Evolutionary conservation across 2,888 invertebrate species (phyloP).

Genomic region (Drosophila cracens): DNA sequence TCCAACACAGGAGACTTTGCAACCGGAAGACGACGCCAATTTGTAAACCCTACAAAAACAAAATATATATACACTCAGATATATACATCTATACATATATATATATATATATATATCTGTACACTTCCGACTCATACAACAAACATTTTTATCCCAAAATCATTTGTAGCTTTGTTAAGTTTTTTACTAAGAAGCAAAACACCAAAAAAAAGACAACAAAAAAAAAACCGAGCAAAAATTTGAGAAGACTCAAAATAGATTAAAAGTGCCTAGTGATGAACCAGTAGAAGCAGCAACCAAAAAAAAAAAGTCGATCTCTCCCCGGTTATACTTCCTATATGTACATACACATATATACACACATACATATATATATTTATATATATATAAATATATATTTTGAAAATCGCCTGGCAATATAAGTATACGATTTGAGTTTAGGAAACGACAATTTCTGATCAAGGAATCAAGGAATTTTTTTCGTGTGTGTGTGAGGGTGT

Average conservation of each 20-base stretch:
- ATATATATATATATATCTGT: neutral
- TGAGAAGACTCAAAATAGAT: conserved; percentile 30
- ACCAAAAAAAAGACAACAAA: neutral
- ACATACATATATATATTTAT: neutral
- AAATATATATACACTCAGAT: conserved; percentile 1
- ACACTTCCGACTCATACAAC: conserved; percentile 2
- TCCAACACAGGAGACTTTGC: conserved; percentile 30
- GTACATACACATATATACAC: neutral
- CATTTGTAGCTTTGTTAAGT: conserved; percentile 33
- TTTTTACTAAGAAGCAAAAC: conserved; percentile 13
- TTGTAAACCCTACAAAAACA: conserved; percentile 26
- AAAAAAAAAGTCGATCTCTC: conserved; percentile 3
- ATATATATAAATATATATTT: conserved; percentile 4
- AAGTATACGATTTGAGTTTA: conserved; percentile 48
- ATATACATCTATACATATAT: neutral
- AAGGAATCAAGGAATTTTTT: conserved; percentile 33
- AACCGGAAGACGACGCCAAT: conserved; percentile 47
- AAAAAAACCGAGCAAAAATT: neutral
- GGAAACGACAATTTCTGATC: neutral
- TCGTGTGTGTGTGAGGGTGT: neutral
- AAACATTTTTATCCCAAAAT: neutral
- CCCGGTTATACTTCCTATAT: conserved; percentile 4
- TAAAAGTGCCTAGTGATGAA: conserved; percentile 71
- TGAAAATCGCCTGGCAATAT: conserved; percentile 42
- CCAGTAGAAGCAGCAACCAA: conserved; percentile 19